Evolutionary conservation across 2,888 invertebrate species (phyloP).

Genomic region (Odontomyia ornata): DNA sequence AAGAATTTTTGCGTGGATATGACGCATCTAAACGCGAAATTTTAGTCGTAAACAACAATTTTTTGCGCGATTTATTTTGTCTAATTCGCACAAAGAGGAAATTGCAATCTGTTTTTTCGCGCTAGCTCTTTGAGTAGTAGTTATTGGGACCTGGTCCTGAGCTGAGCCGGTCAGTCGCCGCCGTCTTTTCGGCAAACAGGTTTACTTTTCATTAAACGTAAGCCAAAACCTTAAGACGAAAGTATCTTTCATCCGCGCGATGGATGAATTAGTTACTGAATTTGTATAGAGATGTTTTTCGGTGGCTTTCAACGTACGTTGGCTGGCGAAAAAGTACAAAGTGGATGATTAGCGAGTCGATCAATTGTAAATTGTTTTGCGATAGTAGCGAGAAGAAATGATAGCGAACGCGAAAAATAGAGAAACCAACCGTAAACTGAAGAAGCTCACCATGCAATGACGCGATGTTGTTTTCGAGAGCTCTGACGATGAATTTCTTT

Average conservation of each 20-base stretch:
- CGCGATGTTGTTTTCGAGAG: no score
- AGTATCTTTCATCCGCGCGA: background rate
- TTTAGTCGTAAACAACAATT: slow-evolving; percentile 41
- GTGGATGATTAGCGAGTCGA: slow-evolving; percentile 3
- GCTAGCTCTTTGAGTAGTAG: background rate
- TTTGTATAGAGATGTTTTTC: no score
- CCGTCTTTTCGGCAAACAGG: background rate
- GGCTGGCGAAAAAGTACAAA: background rate
- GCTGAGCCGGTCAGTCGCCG: background rate
- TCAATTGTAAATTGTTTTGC: background rate
- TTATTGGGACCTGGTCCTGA: background rate
- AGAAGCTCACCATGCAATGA: background rate
- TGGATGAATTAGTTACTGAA: no score
- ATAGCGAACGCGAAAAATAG: background rate
- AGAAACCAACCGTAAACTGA: background rate
- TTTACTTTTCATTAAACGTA: background rate
- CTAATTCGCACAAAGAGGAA: slow-evolving; percentile 40
- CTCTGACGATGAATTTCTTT: no score
- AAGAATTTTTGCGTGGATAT: slow-evolving; percentile 37
- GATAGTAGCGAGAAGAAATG: background rate
- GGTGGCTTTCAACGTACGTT: background rate
- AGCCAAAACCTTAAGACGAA: background rate
- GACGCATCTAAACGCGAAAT: slow-evolving; percentile 42
- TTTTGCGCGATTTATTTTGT: slow-evolving; percentile 28
- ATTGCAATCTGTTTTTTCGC: slow-evolving; percentile 37